phyloP scores from a whole-genome alignment of 1,140 invertebrate genomes.

The Orussus abietinus region DNA sequence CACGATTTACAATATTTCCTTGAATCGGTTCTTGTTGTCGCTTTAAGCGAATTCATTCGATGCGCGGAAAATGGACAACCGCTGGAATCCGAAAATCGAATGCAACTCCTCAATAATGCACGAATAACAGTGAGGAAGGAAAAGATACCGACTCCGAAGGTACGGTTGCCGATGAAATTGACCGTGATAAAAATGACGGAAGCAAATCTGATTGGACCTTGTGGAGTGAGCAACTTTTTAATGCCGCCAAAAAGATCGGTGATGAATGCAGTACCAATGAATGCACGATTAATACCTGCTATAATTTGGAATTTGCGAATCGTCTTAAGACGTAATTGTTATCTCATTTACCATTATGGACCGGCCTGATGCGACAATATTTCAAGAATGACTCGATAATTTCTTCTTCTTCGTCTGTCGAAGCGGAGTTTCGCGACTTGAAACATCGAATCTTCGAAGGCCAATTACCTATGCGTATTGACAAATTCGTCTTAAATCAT shows the following conservation, averaged over 20 bases:
- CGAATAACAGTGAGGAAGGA: background rate
- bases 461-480: conserved; percentile 11
- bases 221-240: background rate
- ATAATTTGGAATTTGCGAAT: conserved; percentile 10
- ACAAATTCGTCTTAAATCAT: conserved; percentile 15
- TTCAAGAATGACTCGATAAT: conserved; percentile 6
- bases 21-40: conserved; percentile 10
- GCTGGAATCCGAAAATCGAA: conserved; percentile 10
- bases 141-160: background rate
- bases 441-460: conserved; percentile 12
- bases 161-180: background rate
- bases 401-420: conserved; percentile 13
- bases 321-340: conserved; percentile 12
- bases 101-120: conserved; percentile 8
- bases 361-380: conserved; percentile 14
- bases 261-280: background rate
- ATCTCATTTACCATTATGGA: conserved; percentile 11
- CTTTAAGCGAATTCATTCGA: conserved; percentile 10
- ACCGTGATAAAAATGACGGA: background rate
- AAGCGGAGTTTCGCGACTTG: conserved; percentile 11
- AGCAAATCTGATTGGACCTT: background rate
- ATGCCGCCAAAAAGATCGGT: background rate
- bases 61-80: background rate
- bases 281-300: conserved; percentile 9
- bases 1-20: conserved; percentile 4